Evolutionary conservation across 2,797 vertebrate species (phyloP).

Genomic region (Loriculus beryllinus): DNA sequence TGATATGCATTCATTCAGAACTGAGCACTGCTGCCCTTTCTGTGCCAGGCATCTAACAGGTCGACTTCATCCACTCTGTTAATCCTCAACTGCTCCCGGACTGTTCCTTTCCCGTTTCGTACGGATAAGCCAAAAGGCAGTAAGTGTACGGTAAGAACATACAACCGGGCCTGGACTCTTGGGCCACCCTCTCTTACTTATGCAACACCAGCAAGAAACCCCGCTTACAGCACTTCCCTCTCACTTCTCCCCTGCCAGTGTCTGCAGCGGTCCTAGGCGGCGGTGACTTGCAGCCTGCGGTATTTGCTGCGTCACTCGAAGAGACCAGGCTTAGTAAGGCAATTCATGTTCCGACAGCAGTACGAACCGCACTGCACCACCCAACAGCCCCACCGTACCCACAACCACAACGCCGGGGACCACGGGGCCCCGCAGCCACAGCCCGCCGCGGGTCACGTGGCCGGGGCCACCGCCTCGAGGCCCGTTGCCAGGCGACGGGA

Average conservation of each 20-base stretch:
- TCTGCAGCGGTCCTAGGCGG: accelerated
- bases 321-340: accelerated
- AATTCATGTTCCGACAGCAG: accelerated
- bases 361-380: not conserved
- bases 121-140: not conserved
- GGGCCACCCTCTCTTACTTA: accelerated
- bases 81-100: accelerated
- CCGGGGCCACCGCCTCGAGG: not conserved
- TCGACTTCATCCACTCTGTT: accelerated
- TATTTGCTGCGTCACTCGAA: not conserved
- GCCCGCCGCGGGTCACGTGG: not conserved
- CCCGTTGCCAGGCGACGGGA: constrained; percentile 16
- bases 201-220: accelerated
- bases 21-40: accelerated
- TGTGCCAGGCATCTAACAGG: accelerated
- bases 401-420: not conserved
- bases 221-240: accelerated
- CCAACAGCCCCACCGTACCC: not conserved
- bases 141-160: accelerated
- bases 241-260: accelerated
- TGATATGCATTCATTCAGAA: accelerated
- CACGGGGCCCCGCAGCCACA: accelerated
- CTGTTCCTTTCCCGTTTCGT: accelerated
- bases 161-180: accelerated
- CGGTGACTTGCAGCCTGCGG: accelerated